Evolutionary conservation across 2,113 vertebrate genomes (phyloP).

Genomic region (Stictonetta naevosa): DNA sequence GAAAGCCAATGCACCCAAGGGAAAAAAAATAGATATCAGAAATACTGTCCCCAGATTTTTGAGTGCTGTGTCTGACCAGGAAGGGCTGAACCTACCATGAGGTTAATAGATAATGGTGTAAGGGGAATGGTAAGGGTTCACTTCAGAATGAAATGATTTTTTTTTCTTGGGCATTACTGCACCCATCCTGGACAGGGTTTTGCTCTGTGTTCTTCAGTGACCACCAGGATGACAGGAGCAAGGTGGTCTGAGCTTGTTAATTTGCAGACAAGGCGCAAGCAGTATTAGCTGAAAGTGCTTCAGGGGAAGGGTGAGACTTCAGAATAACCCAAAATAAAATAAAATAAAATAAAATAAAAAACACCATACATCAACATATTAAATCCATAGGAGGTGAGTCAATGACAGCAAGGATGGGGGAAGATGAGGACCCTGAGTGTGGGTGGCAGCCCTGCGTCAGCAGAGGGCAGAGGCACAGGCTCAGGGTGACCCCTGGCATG

Average conservation of each 20-base stretch:
- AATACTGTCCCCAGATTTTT: neutral
- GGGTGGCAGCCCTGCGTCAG: neutral
- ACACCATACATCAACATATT: neutral
- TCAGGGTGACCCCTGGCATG: fast-evolving
- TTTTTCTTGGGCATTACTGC: neutral
- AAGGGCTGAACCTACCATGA: neutral
- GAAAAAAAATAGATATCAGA: neutral
- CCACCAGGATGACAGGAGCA: neutral
- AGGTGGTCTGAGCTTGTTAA: neutral
- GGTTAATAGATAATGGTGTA: neutral
- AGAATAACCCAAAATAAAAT: neutral
- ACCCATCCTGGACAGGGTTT: neutral
- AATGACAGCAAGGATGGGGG: neutral
- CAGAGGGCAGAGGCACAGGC: neutral
- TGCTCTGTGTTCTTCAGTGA: neutral
- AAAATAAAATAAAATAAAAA: too few relatives aligned
- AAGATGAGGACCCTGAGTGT: neutral
- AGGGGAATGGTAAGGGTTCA: neutral
- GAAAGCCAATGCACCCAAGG: neutral
- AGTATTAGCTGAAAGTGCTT: neutral
- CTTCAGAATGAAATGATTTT: neutral
- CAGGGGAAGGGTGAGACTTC: neutral
- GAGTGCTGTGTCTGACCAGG: neutral
- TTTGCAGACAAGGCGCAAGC: neutral
- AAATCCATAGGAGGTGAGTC: neutral